Evolutionary conservation across 2,797 vertebrate genomes (phyloP).

Genomic region (Myotis pilosus): DNA sequence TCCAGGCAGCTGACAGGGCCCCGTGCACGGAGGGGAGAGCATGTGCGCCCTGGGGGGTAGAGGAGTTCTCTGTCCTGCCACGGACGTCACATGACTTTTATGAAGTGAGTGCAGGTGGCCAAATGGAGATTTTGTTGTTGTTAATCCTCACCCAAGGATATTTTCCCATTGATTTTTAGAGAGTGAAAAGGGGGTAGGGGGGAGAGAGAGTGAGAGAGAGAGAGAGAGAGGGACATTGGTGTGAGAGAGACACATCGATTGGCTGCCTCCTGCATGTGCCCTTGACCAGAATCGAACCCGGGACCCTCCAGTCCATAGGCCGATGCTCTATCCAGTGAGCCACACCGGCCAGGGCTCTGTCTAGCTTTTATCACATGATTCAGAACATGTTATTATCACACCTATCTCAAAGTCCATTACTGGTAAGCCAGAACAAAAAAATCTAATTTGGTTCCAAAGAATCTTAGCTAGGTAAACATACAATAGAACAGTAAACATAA

Average conservation of each 20-base stretch:
- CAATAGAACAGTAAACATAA: background rate
- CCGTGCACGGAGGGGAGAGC: no score
- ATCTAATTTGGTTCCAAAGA: background rate
- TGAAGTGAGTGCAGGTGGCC: background rate
- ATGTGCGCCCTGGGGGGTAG: no score
- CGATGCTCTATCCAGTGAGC: no score
- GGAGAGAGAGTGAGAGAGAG: no score
- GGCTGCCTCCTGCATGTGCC: no score
- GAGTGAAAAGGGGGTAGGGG: no score
- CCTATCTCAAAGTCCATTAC: background rate
- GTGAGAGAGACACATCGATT: no score
- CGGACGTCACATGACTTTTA: background rate
- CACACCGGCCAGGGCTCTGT: background rate
- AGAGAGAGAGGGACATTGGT: no score
- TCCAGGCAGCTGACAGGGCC: conserved; percentile 91
- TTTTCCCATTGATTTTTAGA: no score
- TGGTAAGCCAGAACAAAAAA: conserved; percentile 8
- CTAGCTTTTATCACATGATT: background rate
- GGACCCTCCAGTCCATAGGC: no score
- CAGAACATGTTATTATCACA: background rate
- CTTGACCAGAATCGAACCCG: no score
- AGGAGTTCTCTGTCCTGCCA: background rate
- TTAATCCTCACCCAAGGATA: no score
- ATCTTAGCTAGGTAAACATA: background rate
- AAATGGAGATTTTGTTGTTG: background rate